Conservation (phyloP, 92 coral and sea anemone genomes). For the Palythoa heliodiscus region DNA sequence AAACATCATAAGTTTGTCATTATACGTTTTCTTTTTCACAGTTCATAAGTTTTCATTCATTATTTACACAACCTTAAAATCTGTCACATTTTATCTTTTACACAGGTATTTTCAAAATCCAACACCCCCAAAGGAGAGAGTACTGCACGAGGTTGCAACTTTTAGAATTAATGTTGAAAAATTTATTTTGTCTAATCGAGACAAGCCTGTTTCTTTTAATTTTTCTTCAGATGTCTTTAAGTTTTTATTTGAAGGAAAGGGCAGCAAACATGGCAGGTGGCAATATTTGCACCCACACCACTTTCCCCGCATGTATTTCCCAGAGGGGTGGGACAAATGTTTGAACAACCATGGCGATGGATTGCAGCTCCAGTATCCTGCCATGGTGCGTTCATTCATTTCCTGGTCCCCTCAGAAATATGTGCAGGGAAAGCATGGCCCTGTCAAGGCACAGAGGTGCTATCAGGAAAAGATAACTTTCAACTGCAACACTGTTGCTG, state of each 20-base stretch:
- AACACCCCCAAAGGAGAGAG: neutral
- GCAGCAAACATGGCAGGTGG: slow-evolving; percentile 37
- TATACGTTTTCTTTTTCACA: neutral
- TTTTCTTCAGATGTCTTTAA: slow-evolving; percentile 25
- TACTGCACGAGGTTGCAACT: slow-evolving; percentile 15
- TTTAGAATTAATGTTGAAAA: neutral
- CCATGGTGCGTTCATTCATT: slow-evolving; percentile 35
- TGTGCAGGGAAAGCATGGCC: slow-evolving; percentile 24
- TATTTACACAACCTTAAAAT: neutral
- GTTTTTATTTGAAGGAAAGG: slow-evolving; percentile 31
- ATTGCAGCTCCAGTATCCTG: slow-evolving; percentile 28
- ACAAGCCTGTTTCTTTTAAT: slow-evolving; percentile 17
- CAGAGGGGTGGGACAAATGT: slow-evolving; percentile 37
- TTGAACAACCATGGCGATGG: slow-evolving; percentile 38
- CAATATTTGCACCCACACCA: slow-evolving; percentile 11
- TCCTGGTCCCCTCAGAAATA: slow-evolving; percentile 44
- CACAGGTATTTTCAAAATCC: neutral
- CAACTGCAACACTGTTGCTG: slow-evolving; percentile 29
- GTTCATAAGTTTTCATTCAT: neutral
- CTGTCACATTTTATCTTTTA: neutral
- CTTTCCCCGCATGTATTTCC: slow-evolving; percentile 39
- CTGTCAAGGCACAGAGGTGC: slow-evolving; percentile 27
- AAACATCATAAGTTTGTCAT: neutral
- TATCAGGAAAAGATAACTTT: slow-evolving; percentile 27
- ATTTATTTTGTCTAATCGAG: neutral